A percentile compares a stretch with the other conserved stretches of the same genome.
Evolutionary conservation across 2,113 vertebrate species (phyloP).

Genomic region (Engraulis encrasicolus): DNA sequence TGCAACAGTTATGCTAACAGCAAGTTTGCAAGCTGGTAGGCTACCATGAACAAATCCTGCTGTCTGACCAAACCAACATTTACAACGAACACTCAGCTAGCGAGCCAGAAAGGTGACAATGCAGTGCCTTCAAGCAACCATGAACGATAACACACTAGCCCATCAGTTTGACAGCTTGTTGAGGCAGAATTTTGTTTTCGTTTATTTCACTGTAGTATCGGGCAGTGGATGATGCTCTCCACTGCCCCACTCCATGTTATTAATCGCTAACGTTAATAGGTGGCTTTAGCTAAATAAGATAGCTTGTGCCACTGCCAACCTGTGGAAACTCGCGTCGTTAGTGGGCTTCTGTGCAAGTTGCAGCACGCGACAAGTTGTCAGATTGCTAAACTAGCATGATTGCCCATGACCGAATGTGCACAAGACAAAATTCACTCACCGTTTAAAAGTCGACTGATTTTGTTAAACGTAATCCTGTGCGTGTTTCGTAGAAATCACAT

Average conservation of each 20-base stretch:
- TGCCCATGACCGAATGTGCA: not conserved
- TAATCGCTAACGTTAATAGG: not conserved
- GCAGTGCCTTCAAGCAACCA: not conserved
- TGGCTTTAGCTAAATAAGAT: not conserved
- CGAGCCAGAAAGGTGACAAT: too few relatives aligned
- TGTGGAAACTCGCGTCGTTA: not conserved
- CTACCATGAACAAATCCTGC: not conserved
- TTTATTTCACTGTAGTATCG: not conserved
- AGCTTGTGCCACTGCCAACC: not conserved
- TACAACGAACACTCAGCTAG: not conserved
- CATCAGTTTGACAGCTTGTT: not conserved
- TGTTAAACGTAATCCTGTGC: not conserved
- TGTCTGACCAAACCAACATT: not conserved
- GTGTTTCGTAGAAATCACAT: slow-evolving; percentile 57
- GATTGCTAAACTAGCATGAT: not conserved
- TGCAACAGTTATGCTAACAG: too few relatives aligned
- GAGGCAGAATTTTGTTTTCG: not conserved
- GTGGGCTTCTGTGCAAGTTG: not conserved
- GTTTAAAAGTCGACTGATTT: not conserved
- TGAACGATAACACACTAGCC: not conserved
- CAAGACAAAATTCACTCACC: not conserved
- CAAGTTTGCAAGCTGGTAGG: not conserved
- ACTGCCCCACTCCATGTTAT: not conserved
- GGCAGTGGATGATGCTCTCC: not conserved
- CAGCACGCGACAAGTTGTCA: not conserved